Conservation (phyloP, 2,888 invertebrate genomes). For the Prosapia bicincta region DNA sequence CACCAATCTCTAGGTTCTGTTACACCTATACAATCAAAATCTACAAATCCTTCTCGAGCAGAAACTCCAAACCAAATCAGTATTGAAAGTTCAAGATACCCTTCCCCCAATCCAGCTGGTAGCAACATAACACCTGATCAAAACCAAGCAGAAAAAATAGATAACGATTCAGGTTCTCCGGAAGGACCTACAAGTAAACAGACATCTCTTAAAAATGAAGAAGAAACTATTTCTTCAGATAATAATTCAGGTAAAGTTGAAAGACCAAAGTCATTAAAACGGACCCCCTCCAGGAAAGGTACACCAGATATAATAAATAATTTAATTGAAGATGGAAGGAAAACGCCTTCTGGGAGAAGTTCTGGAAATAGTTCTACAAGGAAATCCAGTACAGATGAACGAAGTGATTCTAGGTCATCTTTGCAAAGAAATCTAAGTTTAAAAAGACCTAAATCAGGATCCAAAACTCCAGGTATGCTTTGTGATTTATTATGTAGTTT, state of each 20-base stretch:
- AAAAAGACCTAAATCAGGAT: conserved; percentile 17
- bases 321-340: conserved; percentile 14
- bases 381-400: conserved; percentile 7
- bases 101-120: neutral
- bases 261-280: conserved; percentile 24
- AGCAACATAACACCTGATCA: no score
- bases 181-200: no score
- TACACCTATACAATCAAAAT: conserved; percentile 2
- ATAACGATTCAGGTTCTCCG: no score
- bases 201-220: neutral
- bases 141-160: no score
- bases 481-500: neutral
- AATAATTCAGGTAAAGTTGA: conserved; percentile 9
- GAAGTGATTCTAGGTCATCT: conserved; percentile 14
- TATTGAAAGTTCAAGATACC: neutral
- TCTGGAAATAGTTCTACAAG: conserved; percentile 23
- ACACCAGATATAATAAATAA: conserved; percentile 9
- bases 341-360: conserved; percentile 13
- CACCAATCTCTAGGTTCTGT: neutral
- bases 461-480: conserved; percentile 17
- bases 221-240: no score
- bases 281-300: conserved; percentile 20
- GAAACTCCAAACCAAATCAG: neutral
- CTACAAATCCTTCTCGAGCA: neutral
- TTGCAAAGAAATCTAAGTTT: conserved; percentile 14